Evolutionary conservation across 2,797 vertebrate genomes (phyloP).

Genomic region (Sebastes miniatus): DNA sequence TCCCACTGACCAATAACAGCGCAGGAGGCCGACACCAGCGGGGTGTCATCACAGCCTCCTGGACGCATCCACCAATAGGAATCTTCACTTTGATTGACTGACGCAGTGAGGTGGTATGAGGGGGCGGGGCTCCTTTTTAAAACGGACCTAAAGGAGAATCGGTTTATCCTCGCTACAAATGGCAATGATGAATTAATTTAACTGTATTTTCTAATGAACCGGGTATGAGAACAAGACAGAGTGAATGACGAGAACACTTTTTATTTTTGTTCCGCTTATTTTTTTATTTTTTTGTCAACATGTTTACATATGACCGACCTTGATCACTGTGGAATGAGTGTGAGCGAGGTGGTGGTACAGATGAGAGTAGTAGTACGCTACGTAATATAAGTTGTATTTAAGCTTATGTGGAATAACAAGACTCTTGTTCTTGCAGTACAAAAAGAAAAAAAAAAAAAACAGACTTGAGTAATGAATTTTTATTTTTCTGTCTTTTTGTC

Average conservation of each 20-base stretch:
- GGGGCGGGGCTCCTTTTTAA: conserved; percentile 35
- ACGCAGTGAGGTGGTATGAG: conserved; percentile 9
- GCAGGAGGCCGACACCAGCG: conserved; percentile 23
- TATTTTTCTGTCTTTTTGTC: conserved; percentile 66
- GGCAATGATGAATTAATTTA: conserved; percentile 61
- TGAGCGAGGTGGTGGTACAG: conserved; percentile 58
- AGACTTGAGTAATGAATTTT: conserved; percentile 52
- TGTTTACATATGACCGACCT: conserved; percentile 87
- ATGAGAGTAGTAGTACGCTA: conserved; percentile 63
- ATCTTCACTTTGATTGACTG: conserved; percentile 38
- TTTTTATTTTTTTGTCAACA: conserved; percentile 77
- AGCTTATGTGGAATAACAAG: conserved; percentile 66
- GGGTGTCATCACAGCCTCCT: conserved; percentile 35
- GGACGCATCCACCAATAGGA: conserved; percentile 46
- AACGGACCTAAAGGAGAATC: conserved; percentile 59
- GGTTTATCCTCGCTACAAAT: conserved; percentile 42
- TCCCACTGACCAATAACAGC: conserved; percentile 88
- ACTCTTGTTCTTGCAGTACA: conserved; percentile 65
- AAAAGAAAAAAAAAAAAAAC: conserved; percentile 43
- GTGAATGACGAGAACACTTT: conserved; percentile 64
- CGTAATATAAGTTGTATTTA: conserved; percentile 80
- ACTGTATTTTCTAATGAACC: conserved; percentile 67
- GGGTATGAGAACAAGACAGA: conserved; percentile 69
- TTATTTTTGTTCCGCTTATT: conserved; percentile 56
- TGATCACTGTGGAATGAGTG: conserved; percentile 86